Percentiles rank a stretch among this genome's conserved stretches.
phyloP scores from a whole-genome alignment of 2,797 vertebrate genomes.

The Pseudochaenichthys georgianus region DNA sequence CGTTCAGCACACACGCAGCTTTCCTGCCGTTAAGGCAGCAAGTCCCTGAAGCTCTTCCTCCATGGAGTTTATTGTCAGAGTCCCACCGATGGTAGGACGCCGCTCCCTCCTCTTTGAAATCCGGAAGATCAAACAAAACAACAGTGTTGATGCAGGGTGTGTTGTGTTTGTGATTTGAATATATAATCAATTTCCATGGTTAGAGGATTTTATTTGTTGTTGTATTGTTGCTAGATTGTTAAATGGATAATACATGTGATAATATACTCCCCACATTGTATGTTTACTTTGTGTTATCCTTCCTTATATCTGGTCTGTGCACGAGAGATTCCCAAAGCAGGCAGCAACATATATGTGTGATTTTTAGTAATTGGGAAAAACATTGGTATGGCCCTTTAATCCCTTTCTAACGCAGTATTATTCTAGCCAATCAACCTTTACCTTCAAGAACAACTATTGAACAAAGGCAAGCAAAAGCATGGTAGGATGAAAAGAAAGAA shows the following conservation, averaged over 20 bases:
- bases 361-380: slow-evolving; percentile 14
- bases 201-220: slow-evolving; percentile 66
- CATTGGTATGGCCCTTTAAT: slow-evolving; percentile 51
- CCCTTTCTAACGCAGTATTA: slow-evolving; percentile 53
- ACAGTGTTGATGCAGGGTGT: slow-evolving; percentile 66
- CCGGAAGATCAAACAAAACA: slow-evolving; percentile 80
- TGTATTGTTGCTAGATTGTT: slow-evolving; percentile 57
- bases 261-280: slow-evolving; percentile 10
- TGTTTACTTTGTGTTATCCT: slow-evolving; percentile 20
- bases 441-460: slow-evolving; percentile 72
- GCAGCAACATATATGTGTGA: slow-evolving; percentile 2
- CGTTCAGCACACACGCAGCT: slow-evolving; percentile 69
- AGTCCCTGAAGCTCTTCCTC: slow-evolving; percentile 82
- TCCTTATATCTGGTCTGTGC: slow-evolving; percentile 6
- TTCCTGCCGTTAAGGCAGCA: slow-evolving; percentile 73
- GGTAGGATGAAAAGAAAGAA: slow-evolving; percentile 75
- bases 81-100: slow-evolving; percentile 68
- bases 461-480: slow-evolving; percentile 69
- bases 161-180: slow-evolving; percentile 78
- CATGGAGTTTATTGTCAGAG: slow-evolving; percentile 77
- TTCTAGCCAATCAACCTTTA: slow-evolving; percentile 72
- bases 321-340: background rate
- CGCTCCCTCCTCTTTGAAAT: slow-evolving; percentile 78
- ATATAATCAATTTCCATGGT: slow-evolving; percentile 74
- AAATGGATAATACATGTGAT: slow-evolving; percentile 59